phyloP scores from a whole-genome alignment of 2,888 invertebrate genomes.

The Campoplex capitator region DNA sequence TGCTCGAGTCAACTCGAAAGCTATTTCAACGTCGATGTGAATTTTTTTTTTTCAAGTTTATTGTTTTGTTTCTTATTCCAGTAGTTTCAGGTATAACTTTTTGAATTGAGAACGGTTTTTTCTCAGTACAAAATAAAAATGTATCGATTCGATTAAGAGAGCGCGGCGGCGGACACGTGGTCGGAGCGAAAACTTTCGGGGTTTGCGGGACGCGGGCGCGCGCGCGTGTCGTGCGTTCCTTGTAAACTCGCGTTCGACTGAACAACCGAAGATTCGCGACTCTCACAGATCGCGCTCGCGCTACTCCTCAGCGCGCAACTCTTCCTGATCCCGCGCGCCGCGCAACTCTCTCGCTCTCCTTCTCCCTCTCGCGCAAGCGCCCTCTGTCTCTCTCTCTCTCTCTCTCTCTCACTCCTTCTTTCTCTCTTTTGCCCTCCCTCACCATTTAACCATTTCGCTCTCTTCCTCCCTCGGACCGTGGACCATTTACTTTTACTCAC shows the following conservation, averaged over 20 bases:
- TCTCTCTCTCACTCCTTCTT: not conserved
- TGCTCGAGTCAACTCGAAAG: not conserved
- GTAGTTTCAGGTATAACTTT: too few species aligned
- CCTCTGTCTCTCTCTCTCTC: not conserved
- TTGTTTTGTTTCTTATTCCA: not conserved
- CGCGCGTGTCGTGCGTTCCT: conserved; percentile 81
- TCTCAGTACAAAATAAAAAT: not conserved
- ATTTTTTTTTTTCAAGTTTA: not conserved
- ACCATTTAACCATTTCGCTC: not conserved
- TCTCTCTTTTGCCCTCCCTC: not conserved
- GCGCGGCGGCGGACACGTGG: conserved; percentile 73
- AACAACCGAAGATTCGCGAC: conserved; percentile 69
- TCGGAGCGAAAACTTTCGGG: conserved; percentile 73
- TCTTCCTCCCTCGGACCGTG: not conserved
- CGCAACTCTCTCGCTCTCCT: conserved; percentile 66
- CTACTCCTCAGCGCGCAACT: conserved; percentile 67
- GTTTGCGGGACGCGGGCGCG: conserved; percentile 74
- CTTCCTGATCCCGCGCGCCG: conserved; percentile 71
- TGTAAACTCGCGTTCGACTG: conserved; percentile 83
- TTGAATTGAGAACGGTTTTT: not conserved
- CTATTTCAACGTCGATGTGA: not conserved
- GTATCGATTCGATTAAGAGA: conserved; percentile 1
- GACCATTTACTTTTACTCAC: conserved; percentile 2
- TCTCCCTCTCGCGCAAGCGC: conserved; percentile 28
- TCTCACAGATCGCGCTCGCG: conserved; percentile 69